phyloP scores from a whole-genome alignment of 2,113 vertebrate genomes.

The Etheostoma cragini region DNA sequence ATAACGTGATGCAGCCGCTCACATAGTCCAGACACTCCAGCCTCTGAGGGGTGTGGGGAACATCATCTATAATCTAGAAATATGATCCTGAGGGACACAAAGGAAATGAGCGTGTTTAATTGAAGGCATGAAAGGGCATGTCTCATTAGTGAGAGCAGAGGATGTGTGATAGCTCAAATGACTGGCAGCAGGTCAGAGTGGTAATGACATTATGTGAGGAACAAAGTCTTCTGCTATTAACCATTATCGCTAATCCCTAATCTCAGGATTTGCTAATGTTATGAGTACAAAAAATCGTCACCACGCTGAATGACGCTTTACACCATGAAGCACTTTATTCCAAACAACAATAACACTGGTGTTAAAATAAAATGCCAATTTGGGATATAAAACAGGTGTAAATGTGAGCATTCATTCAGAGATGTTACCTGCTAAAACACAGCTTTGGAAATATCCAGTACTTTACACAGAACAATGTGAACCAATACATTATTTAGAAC shows the following conservation, averaged over 20 bases:
- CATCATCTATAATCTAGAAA: slow-evolving; percentile 72
- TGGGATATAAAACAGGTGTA: slow-evolving; percentile 24
- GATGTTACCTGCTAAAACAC: slow-evolving; percentile 41
- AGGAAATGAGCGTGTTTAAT: slow-evolving; percentile 74
- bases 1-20: slow-evolving; percentile 28
- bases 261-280: slow-evolving; percentile 8
- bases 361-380: slow-evolving; percentile 28
- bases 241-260: slow-evolving; percentile 25
- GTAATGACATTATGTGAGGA: slow-evolving; percentile 48
- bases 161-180: slow-evolving; percentile 54
- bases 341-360: slow-evolving; percentile 15
- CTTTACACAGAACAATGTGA: slow-evolving; percentile 31
- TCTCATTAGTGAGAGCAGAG: slow-evolving; percentile 65
- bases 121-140: slow-evolving; percentile 63
- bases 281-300: neutral
- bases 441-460: slow-evolving; percentile 33
- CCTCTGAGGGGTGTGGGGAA: slow-evolving; percentile 50
- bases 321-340: slow-evolving; percentile 21
- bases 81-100: slow-evolving; percentile 58
- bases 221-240: slow-evolving; percentile 43
- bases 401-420: slow-evolving; percentile 25
- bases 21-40: slow-evolving; percentile 50
- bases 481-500: slow-evolving; percentile 21
- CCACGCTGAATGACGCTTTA: slow-evolving; percentile 2
- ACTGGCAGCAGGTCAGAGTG: slow-evolving; percentile 39